Conservation (phyloP, 2,888 invertebrate genomes). For the Cynaeus angustus region DNA sequence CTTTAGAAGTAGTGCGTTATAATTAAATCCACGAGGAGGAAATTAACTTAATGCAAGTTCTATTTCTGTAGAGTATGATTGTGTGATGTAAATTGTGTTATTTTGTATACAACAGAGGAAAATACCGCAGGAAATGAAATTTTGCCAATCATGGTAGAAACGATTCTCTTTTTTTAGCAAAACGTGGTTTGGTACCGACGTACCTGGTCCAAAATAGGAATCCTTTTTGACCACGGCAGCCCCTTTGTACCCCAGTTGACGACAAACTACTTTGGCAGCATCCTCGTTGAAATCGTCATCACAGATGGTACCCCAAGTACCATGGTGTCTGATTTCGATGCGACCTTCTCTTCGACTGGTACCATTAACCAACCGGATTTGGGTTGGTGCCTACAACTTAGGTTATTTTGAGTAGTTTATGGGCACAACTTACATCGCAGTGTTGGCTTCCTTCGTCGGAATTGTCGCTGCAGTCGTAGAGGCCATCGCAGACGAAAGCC, state of each 20-base stretch:
- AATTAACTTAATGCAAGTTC: too few species aligned
- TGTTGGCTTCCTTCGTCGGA: constrained; percentile 77
- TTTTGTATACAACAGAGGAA: too few species aligned
- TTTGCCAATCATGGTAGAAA: too few species aligned
- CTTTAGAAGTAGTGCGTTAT: too few species aligned
- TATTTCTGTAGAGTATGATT: too few species aligned
- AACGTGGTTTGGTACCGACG: too few species aligned
- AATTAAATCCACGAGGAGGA: too few species aligned
- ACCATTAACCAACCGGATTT: constrained; percentile 78
- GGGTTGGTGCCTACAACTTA: constrained; percentile 71
- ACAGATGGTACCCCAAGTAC: constrained; percentile 86
- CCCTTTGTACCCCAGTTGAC: constrained; percentile 75
- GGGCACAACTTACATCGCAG: constrained; percentile 74
- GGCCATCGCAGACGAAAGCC: constrained; percentile 79
- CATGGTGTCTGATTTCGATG: constrained; percentile 80
- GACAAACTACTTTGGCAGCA: constrained; percentile 79
- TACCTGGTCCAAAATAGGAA: constrained; percentile 74
- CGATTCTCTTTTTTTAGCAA: too few species aligned
- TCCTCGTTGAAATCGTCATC: constrained; percentile 82
- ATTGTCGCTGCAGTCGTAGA: constrained; percentile 78
- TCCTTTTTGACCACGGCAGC: constrained; percentile 73
- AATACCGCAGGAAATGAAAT: too few species aligned
- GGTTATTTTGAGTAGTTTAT: background rate
- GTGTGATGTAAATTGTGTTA: too few species aligned
- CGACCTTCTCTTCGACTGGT: constrained; percentile 76